Conservation (phyloP, 2,888 invertebrate species). For the Pemphredon lugubris region DNA sequence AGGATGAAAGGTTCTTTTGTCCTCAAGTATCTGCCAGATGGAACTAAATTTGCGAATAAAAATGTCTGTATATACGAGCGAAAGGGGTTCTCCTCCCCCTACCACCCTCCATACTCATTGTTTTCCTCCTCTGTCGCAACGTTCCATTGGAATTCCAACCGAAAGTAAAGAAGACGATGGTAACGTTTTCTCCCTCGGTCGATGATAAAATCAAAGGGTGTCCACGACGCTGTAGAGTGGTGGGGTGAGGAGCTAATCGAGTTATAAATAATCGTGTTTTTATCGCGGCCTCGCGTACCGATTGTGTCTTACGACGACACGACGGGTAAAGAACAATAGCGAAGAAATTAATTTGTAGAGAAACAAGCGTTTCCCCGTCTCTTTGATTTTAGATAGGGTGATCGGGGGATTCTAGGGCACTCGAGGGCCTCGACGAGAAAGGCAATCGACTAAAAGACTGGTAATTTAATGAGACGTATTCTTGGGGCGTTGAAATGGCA, state of each 20-base stretch:
- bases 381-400: background rate
- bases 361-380: background rate
- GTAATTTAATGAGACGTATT: background rate
- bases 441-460: background rate
- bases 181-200: background rate
- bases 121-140: background rate
- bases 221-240: too few species aligned
- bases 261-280: slow-evolving; percentile 37
- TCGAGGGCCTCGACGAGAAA: background rate
- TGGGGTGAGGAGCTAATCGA: slow-evolving; percentile 15
- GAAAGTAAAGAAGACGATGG: slow-evolving; percentile 6
- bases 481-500: too few species aligned
- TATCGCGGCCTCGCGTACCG: background rate
- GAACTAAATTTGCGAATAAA: slow-evolving; percentile 56
- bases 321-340: background rate
- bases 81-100: too few species aligned
- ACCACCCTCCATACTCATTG: too few species aligned
- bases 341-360: background rate
- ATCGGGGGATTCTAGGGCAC: background rate
- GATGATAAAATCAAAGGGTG: slow-evolving; percentile 6
- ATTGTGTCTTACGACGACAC: background rate
- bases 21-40: slow-evolving; percentile 34
- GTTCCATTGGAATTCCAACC: slow-evolving; percentile 4
- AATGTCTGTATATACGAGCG: slow-evolving; percentile 12
- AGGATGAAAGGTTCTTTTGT: slow-evolving; percentile 63